Evolutionary conservation across 1,140 invertebrate species (phyloP), one percentile per base, ranked within the genome.

Genomic region (Ptiloglossa arizonensis): DNA sequence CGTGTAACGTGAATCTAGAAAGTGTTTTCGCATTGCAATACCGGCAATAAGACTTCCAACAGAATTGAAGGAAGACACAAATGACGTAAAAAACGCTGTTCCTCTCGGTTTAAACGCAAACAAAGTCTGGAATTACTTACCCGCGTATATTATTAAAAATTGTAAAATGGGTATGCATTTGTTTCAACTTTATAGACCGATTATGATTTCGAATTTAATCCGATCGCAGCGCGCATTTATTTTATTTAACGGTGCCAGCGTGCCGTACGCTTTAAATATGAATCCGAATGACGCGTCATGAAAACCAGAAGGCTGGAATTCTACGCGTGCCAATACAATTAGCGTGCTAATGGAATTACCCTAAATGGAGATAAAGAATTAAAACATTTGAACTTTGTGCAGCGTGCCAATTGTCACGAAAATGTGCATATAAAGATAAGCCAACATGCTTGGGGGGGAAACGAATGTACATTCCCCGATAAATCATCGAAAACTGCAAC

Each of bases 361-460:
- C 48, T 63, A 64, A 72, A 72, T 72, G 76, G 70, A 57, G 76
- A 64, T 72, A 56, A 64, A 73, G 64, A 79, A 73, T 73, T 57
- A 27, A 79, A 79, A 73, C 32, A 62, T 24, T 71, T 54, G 64
- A 76, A 50, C 44, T 24, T 32, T 60, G 66, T 69, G 32, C 73
- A 35, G 22, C 52, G 3, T 2, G 52, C 17, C 63, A 50, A 60
- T 69, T 38, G 54, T 44, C 38, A 24, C 15, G 22, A 6, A 44
- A n/a, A 54, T 2, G 1, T 19, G 29, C 41, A 22, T 48, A 22
- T 22, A 48, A 75, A 68, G 63, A 46, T 24, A 11, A 52, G 50
- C 8, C 11, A 44, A 66, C 17, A 60, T 11, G 13, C 15, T 22
- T 5, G 3, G 6, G 17, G 13, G 13, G 38, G 19, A 72, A 27